Percentiles rank a stretch among this genome's conserved stretches.
These are phyloP conservation scores for Halictus rubicundus DNA, from an alignment of 1,140 invertebrate genomes.

Conservation along the genomic window DNA sequence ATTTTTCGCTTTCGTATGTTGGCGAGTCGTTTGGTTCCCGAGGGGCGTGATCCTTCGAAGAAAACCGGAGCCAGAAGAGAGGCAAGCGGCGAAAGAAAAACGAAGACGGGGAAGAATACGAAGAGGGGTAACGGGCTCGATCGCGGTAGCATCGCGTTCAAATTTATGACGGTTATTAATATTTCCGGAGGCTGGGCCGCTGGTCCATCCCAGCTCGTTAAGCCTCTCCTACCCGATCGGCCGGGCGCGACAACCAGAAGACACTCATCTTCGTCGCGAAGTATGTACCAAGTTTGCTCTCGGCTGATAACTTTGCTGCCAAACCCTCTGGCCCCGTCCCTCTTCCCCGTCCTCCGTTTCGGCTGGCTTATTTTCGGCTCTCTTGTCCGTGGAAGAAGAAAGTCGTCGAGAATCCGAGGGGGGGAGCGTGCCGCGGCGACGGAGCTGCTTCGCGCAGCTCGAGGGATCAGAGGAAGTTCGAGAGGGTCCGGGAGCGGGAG, in stretches of 20 bases:
- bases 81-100: neutral
- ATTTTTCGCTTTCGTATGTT: constrained; percentile 13
- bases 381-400: neutral
- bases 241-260: constrained; percentile 28
- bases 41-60: neutral
- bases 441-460: no score
- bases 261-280: constrained; percentile 3
- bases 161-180: constrained; percentile 64
- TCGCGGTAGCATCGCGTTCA: constrained; percentile 23
- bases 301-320: neutral
- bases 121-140: neutral
- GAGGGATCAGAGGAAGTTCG: no score
- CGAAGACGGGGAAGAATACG: neutral
- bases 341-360: neutral
- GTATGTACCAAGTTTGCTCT: constrained; percentile 1
- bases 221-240: neutral
- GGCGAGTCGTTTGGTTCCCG: neutral
- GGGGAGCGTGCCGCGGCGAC: no score
- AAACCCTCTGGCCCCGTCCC: neutral
- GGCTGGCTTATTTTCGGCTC: neutral
- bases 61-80: neutral
- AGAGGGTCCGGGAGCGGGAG: no score
- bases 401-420: neutral
- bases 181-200: constrained; percentile 36
- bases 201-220: constrained; percentile 7